Base-by-base conservation (phyloP, 2,797 vertebrate genomes). In the Spinus olivaceus region DNA sequence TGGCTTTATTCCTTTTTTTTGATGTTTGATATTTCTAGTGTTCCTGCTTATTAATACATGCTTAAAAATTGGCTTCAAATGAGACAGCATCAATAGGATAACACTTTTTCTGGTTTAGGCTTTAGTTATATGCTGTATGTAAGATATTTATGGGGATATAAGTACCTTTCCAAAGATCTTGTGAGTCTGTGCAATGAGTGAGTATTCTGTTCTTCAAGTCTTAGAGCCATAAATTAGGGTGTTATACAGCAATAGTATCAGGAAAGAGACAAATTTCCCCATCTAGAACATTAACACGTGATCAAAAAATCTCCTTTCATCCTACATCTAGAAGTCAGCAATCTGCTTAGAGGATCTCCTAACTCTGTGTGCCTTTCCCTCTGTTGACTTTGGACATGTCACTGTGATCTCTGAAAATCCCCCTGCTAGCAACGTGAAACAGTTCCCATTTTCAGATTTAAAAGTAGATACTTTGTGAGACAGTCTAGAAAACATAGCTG, bases 241-340 rank as follows among this genome's bases (percentile, higher is more conserved):
- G 5, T 51, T 88, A 28, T 2, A 42, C 3, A 73, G 23, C 20
- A 80, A 2, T 7, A 56, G 32, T 19, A 18, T 56, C 13, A 14
- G 10, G 27, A 65, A 82, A 72, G 39, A 76, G 18, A 8, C 16
- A 76, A 30, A 64, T 57, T 65, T 88, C 32, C 10, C 9, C 23
- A 10, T 9, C 19, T 70, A 28, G 32, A 64, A 41, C 14, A 32
- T 28, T n/a, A 71, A 44, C 4, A 23, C 0, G 0, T 33, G 41
- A 70, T 46, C 5, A 37, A 16, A 79, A 80, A n/a, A 23, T 1
- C 6, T 59, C 6, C 10, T 63, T 72, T 64, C 14, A 7, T 77
- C 24, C 21, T 70, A 25, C 33, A 5, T 32, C 61, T 73, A 2
- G 0, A 23, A n/a, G 47, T 79, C 73, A 78, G 12, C 46, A 78